A percentile compares a stretch with the other conserved stretches of the same genome.
Conservation (phyloP, 2,113 vertebrate species). For the Gasterosteus aculeatus region DNA sequence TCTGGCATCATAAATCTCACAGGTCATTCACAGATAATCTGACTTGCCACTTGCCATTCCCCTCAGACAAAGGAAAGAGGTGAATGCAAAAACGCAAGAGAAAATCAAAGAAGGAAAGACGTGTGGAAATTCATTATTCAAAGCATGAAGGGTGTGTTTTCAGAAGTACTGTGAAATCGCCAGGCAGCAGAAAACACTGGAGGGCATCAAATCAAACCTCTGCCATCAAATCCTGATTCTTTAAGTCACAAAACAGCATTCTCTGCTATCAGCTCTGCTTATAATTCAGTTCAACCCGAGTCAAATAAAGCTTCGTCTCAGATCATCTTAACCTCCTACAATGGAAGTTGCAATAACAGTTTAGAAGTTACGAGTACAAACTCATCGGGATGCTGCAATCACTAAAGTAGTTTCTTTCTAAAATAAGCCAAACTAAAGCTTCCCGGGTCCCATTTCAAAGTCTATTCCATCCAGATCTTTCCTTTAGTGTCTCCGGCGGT, state of each 20-base stretch:
- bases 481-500: background rate
- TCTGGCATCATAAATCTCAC: background rate
- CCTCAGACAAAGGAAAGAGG: background rate
- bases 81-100: background rate
- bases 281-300: background rate
- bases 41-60: conserved; percentile 12
- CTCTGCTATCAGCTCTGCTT: background rate
- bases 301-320: background rate
- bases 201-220: background rate
- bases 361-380: background rate
- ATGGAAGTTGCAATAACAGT: background rate
- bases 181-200: conserved; percentile 14
- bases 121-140: conserved; percentile 1
- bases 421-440: background rate
- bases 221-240: background rate
- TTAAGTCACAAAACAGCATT: background rate
- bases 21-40: conserved; percentile 13
- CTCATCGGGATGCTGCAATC: background rate
- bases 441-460: background rate
- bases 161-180: conserved; percentile 22
- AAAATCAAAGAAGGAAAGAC: conserved; percentile 2
- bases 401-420: background rate
- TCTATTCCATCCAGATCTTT: background rate
- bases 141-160: conserved; percentile 9
- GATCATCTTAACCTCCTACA: background rate